Percentiles rank a stretch among this genome's conserved stretches.
These are phyloP conservation scores for Bufo gargarizans DNA, from an alignment of 2,113 vertebrate species.

Conservation along the genomic window DNA sequence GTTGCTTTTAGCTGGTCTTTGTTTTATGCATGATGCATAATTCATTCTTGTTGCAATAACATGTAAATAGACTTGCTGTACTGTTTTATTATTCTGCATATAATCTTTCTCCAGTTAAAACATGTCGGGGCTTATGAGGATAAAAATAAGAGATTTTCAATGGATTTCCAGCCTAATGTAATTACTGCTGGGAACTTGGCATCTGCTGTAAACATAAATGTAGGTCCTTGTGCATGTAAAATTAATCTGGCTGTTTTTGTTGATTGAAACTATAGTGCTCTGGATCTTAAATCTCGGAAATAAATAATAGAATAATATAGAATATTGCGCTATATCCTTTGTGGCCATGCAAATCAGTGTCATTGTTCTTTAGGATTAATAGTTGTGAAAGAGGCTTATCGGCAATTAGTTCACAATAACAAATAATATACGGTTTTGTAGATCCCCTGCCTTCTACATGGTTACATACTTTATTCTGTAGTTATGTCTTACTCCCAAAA, in stretches of 20 bases:
- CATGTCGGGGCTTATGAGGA: constrained; percentile 35
- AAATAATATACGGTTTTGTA: constrained; percentile 16
- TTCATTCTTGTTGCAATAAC: constrained; percentile 1
- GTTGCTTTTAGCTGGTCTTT: not conserved
- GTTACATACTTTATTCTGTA: not conserved
- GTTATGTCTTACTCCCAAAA: not conserved
- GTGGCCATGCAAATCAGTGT: constrained; percentile 18
- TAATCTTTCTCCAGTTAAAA: constrained; percentile 48
- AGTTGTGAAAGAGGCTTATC: constrained; percentile 5
- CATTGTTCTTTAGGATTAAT: constrained; percentile 35
- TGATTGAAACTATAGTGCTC: constrained; percentile 26
- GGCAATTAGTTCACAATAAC: constrained; percentile 18
- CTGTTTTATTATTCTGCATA: constrained; percentile 26
- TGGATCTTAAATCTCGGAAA: constrained; percentile 15
- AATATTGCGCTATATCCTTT: not conserved
- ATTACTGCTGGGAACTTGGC: constrained; percentile 59
- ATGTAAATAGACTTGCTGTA: not conserved
- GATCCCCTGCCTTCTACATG: too few species aligned
- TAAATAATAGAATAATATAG: constrained; percentile 8
- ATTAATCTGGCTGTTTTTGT: constrained; percentile 43
- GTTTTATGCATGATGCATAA: not conserved
- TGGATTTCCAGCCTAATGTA: constrained; percentile 58
- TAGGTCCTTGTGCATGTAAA: constrained; percentile 25
- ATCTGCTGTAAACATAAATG: constrained; percentile 57
- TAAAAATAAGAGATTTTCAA: constrained; percentile 29